These are phyloP conservation scores for Channallabes apus DNA, from an alignment of 2,797 vertebrate species.

Conservation along the genomic window DNA sequence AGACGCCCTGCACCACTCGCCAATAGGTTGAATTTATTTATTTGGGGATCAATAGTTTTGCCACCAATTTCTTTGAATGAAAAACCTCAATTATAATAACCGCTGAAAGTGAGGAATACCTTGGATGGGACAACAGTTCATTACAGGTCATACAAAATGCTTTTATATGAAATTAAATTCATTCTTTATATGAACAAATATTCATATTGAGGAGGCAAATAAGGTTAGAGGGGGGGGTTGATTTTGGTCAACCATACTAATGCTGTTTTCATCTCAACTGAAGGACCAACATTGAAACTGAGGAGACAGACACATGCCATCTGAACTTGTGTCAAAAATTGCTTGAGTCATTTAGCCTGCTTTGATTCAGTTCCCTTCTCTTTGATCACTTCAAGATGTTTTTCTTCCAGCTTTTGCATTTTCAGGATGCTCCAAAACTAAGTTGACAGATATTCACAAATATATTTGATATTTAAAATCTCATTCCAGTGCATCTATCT, in stretches of 20 bases:
- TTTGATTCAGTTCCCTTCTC: conserved; percentile 66
- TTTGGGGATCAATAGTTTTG: not conserved
- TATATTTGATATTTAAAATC: too few relatives aligned
- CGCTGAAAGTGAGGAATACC: not conserved
- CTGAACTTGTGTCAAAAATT: conserved; percentile 58
- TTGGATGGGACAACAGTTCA: not conserved
- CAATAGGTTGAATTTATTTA: not conserved
- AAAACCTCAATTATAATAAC: not conserved
- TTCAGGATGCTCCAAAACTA: conserved; percentile 62
- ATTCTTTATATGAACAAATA: too few relatives aligned
- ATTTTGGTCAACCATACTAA: conserved; percentile 1
- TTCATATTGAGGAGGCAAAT: not conserved
- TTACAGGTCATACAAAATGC: conserved; percentile 2
- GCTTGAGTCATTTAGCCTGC: conserved; percentile 64
- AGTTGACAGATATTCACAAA: conserved; percentile 68
- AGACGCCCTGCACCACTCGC: not conserved
- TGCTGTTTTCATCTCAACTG: not conserved
- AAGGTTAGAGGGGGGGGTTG: not conserved
- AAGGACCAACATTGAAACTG: conserved; percentile 28
- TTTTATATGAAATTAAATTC: not conserved
- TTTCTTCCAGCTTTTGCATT: conserved; percentile 47
- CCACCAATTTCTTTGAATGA: not conserved
- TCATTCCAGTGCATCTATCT: conserved; percentile 56
- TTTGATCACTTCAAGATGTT: conserved; percentile 76
- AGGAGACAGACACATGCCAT: conserved; percentile 59